Percentiles rank a stretch among this genome's conserved stretches.
These are phyloP conservation scores for sheep (Ovis aries) DNA, from an alignment of 2,113 vertebrate genomes.

Conservation along the genomic window ARS-UI_Ramb_v3.0 NC_056071.1:40635501-40636000, in stretches of 20 bases:
- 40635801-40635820: not conserved
- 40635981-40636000: not conserved
- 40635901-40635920: not conserved
- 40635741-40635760: not conserved
- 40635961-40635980: fast-evolving
- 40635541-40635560: not conserved
- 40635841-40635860: not conserved
- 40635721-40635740: conserved; percentile 8
- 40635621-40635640: not conserved
- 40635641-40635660: not conserved
- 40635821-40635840: not conserved
- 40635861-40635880: not conserved
- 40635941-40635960: not conserved
- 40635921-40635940: not conserved
- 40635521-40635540: not conserved
- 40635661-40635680: not conserved
- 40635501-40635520: not conserved
- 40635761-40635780: not conserved
- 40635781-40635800: not conserved
- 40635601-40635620: not conserved
- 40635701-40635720: conserved; percentile 15
- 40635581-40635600: not conserved
- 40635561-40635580: not conserved
- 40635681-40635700: not conserved
- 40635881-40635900: not conserved